Percentiles rank a stretch among this genome's conserved stretches.
These are phyloP conservation scores for Tribolium madens DNA, from an alignment of 1,140 invertebrate species.

Conservation along the genomic window DNA sequence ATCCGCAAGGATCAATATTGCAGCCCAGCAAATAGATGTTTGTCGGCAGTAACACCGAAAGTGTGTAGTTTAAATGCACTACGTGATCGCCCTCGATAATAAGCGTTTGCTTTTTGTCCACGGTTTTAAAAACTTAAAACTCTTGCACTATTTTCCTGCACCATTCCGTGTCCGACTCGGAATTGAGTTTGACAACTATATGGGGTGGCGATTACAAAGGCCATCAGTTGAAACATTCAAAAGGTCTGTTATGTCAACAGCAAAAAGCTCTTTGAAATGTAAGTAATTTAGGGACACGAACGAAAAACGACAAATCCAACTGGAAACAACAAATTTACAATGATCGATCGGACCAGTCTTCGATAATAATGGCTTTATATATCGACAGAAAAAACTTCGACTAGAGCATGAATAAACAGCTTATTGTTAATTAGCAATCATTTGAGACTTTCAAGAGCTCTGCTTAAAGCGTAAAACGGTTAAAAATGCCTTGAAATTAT, in stretches of 20 bases:
- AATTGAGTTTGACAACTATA: constrained; percentile 27
- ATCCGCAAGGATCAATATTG: constrained; percentile 24
- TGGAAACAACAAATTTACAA: constrained; percentile 5
- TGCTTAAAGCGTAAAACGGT: no score
- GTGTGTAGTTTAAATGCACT: constrained; percentile 48
- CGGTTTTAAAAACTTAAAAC: constrained; percentile 25
- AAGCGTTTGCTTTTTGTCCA: constrained; percentile 15
- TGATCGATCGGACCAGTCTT: neutral
- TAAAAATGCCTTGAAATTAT: no score
- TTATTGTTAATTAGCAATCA: constrained; percentile 37
- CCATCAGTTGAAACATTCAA: constrained; percentile 18
- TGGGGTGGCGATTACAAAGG: constrained; percentile 33
- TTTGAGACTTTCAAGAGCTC: no score
- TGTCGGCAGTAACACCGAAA: constrained; percentile 27
- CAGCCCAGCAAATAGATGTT: constrained; percentile 16
- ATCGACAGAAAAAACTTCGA: neutral
- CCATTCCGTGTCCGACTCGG: neutral
- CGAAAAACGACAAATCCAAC: constrained; percentile 4
- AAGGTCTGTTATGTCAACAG: neutral
- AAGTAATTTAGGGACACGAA: neutral
- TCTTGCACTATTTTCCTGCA: neutral
- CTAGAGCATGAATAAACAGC: neutral
- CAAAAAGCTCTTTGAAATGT: constrained; percentile 15
- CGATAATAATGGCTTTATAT: neutral
- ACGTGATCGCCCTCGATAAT: constrained; percentile 45